Evolutionary conservation across 2,113 vertebrate species (phyloP).

Genomic region (Athene cunicularia): DNA sequence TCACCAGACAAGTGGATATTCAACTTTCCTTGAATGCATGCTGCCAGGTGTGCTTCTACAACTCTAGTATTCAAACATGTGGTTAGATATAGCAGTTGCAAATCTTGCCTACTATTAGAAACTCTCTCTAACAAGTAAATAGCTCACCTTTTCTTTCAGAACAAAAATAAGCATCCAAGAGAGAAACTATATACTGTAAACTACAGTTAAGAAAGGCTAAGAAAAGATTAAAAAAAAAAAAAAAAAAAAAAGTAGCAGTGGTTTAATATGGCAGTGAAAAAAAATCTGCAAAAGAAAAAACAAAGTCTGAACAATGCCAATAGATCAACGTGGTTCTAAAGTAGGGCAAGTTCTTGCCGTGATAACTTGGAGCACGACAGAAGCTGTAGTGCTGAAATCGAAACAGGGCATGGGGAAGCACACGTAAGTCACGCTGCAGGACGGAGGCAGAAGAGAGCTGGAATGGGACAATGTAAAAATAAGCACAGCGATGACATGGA

Average conservation of each 20-base stretch:
- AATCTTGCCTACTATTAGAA: neutral
- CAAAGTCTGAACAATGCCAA: neutral
- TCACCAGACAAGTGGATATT: neutral
- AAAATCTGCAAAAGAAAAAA: neutral
- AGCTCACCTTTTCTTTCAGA: neutral
- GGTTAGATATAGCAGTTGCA: neutral
- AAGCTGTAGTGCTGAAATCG: neutral
- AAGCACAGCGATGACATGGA: neutral
- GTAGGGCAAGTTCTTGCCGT: neutral
- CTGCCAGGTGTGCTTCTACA: neutral
- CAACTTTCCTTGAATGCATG: neutral
- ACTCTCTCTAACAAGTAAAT: neutral
- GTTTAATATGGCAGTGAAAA: neutral
- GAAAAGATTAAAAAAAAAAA: neutral
- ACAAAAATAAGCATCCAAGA: neutral
- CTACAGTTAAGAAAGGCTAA: neutral
- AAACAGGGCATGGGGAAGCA: neutral
- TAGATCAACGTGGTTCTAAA: neutral
- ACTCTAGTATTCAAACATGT: constrained; percentile 24
- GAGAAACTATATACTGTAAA: neutral
- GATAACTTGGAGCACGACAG: neutral
- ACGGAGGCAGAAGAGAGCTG: neutral
- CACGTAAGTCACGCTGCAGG: neutral
- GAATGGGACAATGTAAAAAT: neutral
- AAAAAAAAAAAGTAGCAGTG: fast-evolving